Evolutionary conservation across 2,797 vertebrate genomes (phyloP).

Genomic region (Sarcoramphus papa): DNA sequence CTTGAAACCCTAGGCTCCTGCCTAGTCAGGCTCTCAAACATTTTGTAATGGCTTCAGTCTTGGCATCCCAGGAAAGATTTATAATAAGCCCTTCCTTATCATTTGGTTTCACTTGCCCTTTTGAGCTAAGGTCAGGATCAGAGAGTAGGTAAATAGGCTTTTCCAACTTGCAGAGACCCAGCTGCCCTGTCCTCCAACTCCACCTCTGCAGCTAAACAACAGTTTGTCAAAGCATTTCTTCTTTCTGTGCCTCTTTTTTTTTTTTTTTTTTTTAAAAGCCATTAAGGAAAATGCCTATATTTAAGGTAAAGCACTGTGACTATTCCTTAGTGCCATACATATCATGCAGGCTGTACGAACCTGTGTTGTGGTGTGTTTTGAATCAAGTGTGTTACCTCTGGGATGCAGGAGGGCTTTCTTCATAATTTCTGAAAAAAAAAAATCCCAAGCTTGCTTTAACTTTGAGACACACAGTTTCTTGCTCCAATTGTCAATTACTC

Average conservation of each 20-base stretch:
- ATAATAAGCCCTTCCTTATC: not conserved
- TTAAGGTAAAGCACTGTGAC: not conserved
- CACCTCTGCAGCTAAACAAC: not conserved
- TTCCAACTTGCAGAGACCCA: not conserved
- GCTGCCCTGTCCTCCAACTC: not conserved
- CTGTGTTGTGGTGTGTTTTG: not conserved
- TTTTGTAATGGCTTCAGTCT: not conserved
- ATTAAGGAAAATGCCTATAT: not conserved
- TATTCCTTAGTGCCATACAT: not conserved
- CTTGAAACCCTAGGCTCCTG: not conserved
- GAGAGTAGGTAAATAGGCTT: not conserved
- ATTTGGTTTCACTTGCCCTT: constrained; percentile 17
- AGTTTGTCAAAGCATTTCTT: not conserved
- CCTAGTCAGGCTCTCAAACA: not conserved
- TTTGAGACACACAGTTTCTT: not conserved
- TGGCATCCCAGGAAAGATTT: not conserved
- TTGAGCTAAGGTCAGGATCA: constrained; percentile 12
- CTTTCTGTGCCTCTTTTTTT: not conserved
- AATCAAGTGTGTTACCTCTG: not conserved
- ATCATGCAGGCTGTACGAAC: not conserved
- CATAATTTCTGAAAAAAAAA: not conserved
- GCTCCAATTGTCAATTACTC: not conserved
- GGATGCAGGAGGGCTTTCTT: not conserved
- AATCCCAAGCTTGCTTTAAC: not conserved
- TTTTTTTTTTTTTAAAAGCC: not conserved